A percentile compares a stretch with the other conserved stretches of the same genome.
Evolutionary conservation across 2,888 invertebrate species (phyloP).

Genomic region (Scaptomyza polygonia): DNA sequence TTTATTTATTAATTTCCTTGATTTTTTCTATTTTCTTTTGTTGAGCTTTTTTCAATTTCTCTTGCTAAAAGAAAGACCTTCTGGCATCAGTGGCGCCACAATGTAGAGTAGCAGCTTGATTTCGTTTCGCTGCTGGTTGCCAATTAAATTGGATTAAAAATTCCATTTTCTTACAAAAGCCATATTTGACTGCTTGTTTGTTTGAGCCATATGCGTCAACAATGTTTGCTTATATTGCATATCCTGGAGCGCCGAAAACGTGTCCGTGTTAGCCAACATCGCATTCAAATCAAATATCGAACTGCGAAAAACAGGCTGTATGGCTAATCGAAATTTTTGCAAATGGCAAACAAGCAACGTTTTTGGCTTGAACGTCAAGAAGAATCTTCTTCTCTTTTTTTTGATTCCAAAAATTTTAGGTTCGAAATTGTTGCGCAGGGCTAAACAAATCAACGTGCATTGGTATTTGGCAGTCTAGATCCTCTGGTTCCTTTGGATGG

Average conservation of each 20-base stretch:
- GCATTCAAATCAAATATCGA: slow-evolving; percentile 51
- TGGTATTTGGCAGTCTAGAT: slow-evolving; percentile 19
- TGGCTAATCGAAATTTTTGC: slow-evolving; percentile 59
- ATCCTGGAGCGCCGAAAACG: slow-evolving; percentile 50
- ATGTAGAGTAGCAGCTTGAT: slow-evolving; percentile 31
- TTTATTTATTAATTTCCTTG: slow-evolving; percentile 67
- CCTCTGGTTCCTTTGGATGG: not conserved
- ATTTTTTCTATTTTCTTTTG: slow-evolving; percentile 1
- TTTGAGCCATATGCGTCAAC: slow-evolving; percentile 61
- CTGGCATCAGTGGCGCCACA: slow-evolving; percentile 37
- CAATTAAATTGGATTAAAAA: slow-evolving; percentile 80
- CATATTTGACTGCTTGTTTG: slow-evolving; percentile 38
- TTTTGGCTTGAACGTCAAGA: slow-evolving; percentile 20
- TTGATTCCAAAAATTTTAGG: slow-evolving; percentile 25
- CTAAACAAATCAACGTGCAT: slow-evolving; percentile 29
- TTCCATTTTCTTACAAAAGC: slow-evolving; percentile 71
- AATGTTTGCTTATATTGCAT: slow-evolving; percentile 54
- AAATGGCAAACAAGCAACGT: slow-evolving; percentile 48
- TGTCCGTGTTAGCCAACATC: slow-evolving; percentile 14
- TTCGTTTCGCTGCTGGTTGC: slow-evolving; percentile 34
- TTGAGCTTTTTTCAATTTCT: slow-evolving; percentile 26
- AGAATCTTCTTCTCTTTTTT: not conserved
- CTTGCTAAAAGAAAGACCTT: slow-evolving; percentile 3
- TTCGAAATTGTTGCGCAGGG: slow-evolving; percentile 17
- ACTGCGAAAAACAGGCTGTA: slow-evolving; percentile 40